Base-by-base conservation (phyloP, 2,797 vertebrate species). In the Oceanodroma leucorhoa region DNA sequence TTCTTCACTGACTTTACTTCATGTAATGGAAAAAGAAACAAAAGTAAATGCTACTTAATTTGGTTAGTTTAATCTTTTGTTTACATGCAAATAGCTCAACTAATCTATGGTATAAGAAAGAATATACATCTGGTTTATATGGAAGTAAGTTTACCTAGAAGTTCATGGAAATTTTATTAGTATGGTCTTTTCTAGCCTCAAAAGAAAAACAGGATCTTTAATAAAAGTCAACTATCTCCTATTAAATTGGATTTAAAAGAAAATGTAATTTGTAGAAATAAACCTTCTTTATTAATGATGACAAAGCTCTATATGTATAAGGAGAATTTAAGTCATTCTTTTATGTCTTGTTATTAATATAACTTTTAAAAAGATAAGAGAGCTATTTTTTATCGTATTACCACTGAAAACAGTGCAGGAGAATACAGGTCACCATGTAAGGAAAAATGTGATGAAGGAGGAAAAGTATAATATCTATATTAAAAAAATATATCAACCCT, bases 211-310 rank as follows among this genome's bases (percentile, higher is more conserved):
- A 80, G 22, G 12, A 16, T 61, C 55, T 87, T 95, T 94, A 89
- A 84, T 57, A 81, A 75, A 79, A 61, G 43, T 67, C 45, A 92
- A 54, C 21, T 75, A 93, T 94, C 80, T 87, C 46, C 9, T 66
- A 57, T 90, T 94, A 93, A 95, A 87, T 22, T 61, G 18, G 20
- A 79, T 92, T 87, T 95, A 83, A 84, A 94, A 94, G 11, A 94
- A 90, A 75, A 82, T 70, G 2, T 78, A 88, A 84, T 83, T 91
- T 93, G 36, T 66, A 54, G 43, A 95, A 94, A 93, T 88, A 92
- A 95, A 84, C 16, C 14, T 80, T 92, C 26, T 86, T 94, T 65
- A 94, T 92, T 94, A 95, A 71, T 93, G 45, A 90, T 69, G 38
- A 80, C 18, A 94, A 91, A 80, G 9, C 36, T 87, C 40, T 87